These are phyloP conservation scores for Nothobranchius kuhntae DNA, from an alignment of 2,113 vertebrate genomes.

Conservation along the genomic window DNA sequence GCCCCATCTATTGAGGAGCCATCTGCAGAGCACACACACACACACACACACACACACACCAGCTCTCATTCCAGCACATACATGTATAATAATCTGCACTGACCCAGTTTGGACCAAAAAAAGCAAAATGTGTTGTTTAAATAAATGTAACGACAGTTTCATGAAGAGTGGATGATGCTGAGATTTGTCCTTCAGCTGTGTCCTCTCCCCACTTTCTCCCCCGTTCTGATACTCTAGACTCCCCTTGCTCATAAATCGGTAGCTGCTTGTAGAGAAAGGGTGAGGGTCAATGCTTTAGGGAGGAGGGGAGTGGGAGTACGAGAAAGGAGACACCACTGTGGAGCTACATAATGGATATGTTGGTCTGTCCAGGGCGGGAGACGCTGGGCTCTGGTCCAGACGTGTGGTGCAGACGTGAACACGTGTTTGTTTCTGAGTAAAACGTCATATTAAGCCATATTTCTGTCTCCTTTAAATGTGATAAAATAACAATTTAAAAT, in stretches of 20 bases:
- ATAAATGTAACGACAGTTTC: background rate
- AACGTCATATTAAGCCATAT: no score
- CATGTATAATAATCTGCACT: background rate
- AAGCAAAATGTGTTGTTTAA: background rate
- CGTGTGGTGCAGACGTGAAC: background rate
- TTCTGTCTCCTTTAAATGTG: no score
- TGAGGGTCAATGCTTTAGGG: slow-evolving; percentile 61
- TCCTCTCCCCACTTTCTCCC: background rate
- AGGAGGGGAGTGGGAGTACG: slow-evolving; percentile 12
- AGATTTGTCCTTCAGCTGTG: slow-evolving; percentile 22
- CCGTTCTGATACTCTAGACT: slow-evolving; percentile 54
- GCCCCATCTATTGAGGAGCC: slow-evolving; percentile 66
- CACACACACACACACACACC: slow-evolving; percentile 21
- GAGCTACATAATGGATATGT: slow-evolving; percentile 42
- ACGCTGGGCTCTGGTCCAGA: slow-evolving; percentile 40
- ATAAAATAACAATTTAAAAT: no score
- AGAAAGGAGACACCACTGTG: slow-evolving; percentile 26
- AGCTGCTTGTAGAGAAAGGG: slow-evolving; percentile 30
- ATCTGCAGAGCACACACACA: slow-evolving; percentile 65
- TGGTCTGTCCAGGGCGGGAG: slow-evolving; percentile 32
- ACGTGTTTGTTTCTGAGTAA: slow-evolving; percentile 1
- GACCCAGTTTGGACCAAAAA: background rate
- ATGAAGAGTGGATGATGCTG: slow-evolving; percentile 24
- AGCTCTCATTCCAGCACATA: slow-evolving; percentile 41
- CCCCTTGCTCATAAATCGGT: slow-evolving; percentile 46